Evolutionary conservation across 2,797 vertebrate species (phyloP).

Genomic region (Diplodus sargus): DNA sequence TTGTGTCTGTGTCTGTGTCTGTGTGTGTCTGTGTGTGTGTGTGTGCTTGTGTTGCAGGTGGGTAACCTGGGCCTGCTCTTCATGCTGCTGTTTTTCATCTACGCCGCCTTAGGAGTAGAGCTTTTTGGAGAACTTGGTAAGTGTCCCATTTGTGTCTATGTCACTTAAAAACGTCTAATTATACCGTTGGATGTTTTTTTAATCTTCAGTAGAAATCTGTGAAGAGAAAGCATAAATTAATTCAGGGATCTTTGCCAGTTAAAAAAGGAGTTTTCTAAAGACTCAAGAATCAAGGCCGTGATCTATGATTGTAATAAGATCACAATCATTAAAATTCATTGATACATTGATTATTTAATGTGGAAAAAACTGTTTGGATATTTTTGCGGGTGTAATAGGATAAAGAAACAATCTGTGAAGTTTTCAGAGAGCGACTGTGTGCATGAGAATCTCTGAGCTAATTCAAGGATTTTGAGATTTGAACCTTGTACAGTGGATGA

Average conservation of each 20-base stretch:
- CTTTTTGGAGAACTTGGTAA: constrained; percentile 98
- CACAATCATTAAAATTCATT: neutral
- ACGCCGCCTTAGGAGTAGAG: constrained; percentile 97
- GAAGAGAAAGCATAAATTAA: neutral
- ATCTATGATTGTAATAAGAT: neutral
- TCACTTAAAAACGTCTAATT: neutral
- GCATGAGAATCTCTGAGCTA: neutral
- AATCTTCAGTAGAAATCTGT: neutral
- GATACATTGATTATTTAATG: neutral
- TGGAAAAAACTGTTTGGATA: constrained; percentile 1
- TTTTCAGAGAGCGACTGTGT: neutral
- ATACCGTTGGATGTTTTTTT: neutral
- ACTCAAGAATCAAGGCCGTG: neutral
- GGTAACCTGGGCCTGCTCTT: constrained; percentile 98
- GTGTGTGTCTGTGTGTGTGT: constrained; percentile 40
- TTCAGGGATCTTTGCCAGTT: neutral
- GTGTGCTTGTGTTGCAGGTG: constrained; percentile 85
- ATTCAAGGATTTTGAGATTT: constrained; percentile 20
- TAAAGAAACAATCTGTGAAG: neutral
- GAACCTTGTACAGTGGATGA: neutral
- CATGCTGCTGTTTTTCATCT: constrained; percentile 99
- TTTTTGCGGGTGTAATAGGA: neutral
- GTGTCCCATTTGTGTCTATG: constrained; percentile 42
- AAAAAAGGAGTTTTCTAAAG: neutral
- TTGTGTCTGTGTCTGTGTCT: constrained; percentile 27